Conservation (phyloP, 2,888 invertebrate species). For the Cerceris ruficornis region DNA sequence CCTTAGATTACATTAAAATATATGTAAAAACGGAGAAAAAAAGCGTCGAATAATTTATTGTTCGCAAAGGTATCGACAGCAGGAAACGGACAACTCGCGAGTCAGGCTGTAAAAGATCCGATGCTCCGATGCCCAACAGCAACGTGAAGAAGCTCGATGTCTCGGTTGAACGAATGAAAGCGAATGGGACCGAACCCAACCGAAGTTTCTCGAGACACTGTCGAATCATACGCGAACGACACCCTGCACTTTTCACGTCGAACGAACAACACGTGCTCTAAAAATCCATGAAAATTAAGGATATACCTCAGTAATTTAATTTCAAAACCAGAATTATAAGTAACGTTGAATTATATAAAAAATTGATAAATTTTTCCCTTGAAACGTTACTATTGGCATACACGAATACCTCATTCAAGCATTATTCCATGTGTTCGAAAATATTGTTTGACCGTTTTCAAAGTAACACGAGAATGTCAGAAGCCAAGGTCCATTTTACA, state of each 20-base stretch:
- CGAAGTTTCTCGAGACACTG: slow-evolving; percentile 58
- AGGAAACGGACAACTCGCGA: neutral
- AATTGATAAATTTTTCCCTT: no score
- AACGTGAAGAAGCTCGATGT: slow-evolving; percentile 38
- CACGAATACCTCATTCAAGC: no score
- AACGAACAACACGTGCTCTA: neutral
- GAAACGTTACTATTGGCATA: no score
- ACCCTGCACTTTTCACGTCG: slow-evolving; percentile 32
- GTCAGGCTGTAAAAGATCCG: neutral
- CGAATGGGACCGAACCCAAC: slow-evolving; percentile 60
- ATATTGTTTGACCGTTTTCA: slow-evolving; percentile 23
- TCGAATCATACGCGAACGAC: slow-evolving; percentile 39
- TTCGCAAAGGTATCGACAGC: neutral
- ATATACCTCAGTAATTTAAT: no score
- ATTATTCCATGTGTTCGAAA: no score
- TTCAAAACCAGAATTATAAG: no score
- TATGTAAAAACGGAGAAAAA: neutral
- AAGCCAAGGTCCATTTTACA: slow-evolving; percentile 71
- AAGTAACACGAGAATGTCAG: slow-evolving; percentile 29
- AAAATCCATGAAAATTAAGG: no score
- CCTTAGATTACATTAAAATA: neutral
- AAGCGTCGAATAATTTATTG: neutral
- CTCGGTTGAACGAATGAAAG: slow-evolving; percentile 57
- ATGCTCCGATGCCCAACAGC: slow-evolving; percentile 27
- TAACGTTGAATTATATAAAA: no score